Percentiles rank a stretch among this genome's conserved stretches.
Conservation (phyloP, 2,797 vertebrate species). For the Tangara arthus region DNA sequence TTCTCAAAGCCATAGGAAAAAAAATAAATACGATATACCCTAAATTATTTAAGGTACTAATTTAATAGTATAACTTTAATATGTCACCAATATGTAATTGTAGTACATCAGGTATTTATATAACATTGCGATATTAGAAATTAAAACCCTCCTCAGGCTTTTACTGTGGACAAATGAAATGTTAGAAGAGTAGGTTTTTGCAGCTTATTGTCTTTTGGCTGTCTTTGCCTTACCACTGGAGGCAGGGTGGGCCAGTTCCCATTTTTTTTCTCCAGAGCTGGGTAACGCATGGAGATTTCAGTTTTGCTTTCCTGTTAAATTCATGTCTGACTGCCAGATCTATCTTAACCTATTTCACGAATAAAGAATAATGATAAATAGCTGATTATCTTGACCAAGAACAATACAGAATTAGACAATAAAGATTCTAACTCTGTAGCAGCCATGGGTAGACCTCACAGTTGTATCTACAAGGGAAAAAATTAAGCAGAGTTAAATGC, state of each 20-base stretch:
- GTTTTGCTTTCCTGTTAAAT: background rate
- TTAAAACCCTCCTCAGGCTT: background rate
- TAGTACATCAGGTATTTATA: background rate
- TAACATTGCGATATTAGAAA: background rate
- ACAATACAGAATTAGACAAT: background rate
- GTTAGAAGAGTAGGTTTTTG: background rate
- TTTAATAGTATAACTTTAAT: background rate
- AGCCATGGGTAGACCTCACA: background rate
- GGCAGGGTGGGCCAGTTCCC: rapidly evolving
- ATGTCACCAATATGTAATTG: background rate
- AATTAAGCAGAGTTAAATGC: background rate
- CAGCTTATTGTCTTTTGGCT: background rate
- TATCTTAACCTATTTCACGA: background rate
- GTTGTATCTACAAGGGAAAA: background rate
- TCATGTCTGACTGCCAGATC: background rate
- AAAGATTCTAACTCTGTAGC: background rate
- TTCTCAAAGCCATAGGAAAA: background rate
- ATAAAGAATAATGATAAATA: background rate
- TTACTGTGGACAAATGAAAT: background rate
- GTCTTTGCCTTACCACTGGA: background rate
- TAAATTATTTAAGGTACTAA: background rate
- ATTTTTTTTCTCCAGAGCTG: background rate
- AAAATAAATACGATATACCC: rapidly evolving
- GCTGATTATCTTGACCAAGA: background rate
- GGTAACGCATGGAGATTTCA: background rate